Base-by-base conservation (phyloP, 2,797 vertebrate species). In the Amphiprion clarkii region DNA sequence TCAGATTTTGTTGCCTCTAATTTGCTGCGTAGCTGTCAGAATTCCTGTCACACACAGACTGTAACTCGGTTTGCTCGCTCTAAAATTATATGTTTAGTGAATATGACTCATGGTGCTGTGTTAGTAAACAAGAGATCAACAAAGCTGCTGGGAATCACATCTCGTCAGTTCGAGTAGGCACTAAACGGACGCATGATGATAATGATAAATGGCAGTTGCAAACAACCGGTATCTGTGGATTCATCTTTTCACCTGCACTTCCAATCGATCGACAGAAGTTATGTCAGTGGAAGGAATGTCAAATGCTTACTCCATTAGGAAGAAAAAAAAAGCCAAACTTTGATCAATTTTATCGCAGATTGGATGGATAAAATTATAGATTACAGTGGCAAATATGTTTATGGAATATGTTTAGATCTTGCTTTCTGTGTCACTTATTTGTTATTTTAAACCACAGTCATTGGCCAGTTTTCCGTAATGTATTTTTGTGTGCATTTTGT, bases 131-230 rank as follows among this genome's bases (percentile, higher is more conserved):
- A 68, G 5, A 66, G 29, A 59, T 9, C 52, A 63, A 53, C 60
- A 67, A 62, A 39, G 68, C 62, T 42, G n/a, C 16, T 39, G 44
- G 77, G 65, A 80, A 64, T 57, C 44, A 75, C 79, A 53, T 16
- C 10, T 12, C 63, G 66, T 74, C 75, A 64, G 53, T 42, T 5
- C 5, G 14, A 59, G 40, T 31, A 36, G 60, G 40, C 60, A 58
- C 52, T 54, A 71, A 59, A 36, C 57, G 58, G 58, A 80, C 82
- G 63, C 17, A 48, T 1, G 19, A 64, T 42, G 7, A 49, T 71
- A 27, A 40, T 83, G 83, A 87, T 81, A 27, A 62, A 85, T 78
- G 73, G 40, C 57, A 61, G 44, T 60, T 29, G 42, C 33, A 55
- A 13, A 65, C 74, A 76, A 44, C 5, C 51, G 49, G 56, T 72